Percentiles rank a stretch among this genome's conserved stretches.
Evolutionary conservation across 2,888 invertebrate species (phyloP).

Genomic region (Epicampocera succincta): DNA sequence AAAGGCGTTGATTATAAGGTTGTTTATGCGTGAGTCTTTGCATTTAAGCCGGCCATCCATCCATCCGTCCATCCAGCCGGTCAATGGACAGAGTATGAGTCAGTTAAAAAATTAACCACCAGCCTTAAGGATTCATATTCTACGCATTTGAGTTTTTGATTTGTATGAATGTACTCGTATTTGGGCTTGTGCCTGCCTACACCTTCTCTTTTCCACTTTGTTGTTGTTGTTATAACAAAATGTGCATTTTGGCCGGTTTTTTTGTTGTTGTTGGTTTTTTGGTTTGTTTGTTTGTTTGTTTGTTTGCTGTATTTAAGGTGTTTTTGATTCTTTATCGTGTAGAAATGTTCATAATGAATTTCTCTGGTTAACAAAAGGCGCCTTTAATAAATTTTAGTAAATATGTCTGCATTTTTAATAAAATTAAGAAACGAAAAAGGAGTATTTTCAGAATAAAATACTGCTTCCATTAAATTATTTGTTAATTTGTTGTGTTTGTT

Average conservation of each 20-base stretch:
- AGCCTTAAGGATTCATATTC: conserved; percentile 54
- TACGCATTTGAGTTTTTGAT: conserved; percentile 43
- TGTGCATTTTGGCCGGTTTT: conserved; percentile 53
- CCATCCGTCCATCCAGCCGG: conserved; percentile 13
- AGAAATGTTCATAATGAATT: conserved; percentile 52
- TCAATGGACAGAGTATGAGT: conserved; percentile 34
- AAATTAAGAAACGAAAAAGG: conserved; percentile 56
- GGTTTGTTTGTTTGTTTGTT: conserved; percentile 25
- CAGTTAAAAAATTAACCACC: conserved; percentile 43
- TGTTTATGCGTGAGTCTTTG: conserved; percentile 9
- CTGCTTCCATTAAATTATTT: conserved; percentile 61
- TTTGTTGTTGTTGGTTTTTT: conserved; percentile 8
- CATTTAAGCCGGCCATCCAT: conserved; percentile 9
- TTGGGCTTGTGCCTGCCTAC: conserved; percentile 33
- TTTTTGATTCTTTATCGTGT: conserved; percentile 42
- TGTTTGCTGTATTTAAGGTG: conserved; percentile 50
- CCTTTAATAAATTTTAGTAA: conserved; percentile 63
- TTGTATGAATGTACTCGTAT: no score
- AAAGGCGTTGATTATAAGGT: conserved; percentile 63
- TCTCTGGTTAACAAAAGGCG: conserved; percentile 60
- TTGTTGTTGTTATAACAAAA: conserved; percentile 39
- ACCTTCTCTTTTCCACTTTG: conserved; percentile 46
- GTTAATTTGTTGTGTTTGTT: conserved; percentile 24
- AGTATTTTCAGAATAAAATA: conserved; percentile 47
- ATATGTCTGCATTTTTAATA: conserved; percentile 62